phyloP scores from a whole-genome alignment of 2,113 vertebrate species.

The Tinamus guttatus region DNA sequence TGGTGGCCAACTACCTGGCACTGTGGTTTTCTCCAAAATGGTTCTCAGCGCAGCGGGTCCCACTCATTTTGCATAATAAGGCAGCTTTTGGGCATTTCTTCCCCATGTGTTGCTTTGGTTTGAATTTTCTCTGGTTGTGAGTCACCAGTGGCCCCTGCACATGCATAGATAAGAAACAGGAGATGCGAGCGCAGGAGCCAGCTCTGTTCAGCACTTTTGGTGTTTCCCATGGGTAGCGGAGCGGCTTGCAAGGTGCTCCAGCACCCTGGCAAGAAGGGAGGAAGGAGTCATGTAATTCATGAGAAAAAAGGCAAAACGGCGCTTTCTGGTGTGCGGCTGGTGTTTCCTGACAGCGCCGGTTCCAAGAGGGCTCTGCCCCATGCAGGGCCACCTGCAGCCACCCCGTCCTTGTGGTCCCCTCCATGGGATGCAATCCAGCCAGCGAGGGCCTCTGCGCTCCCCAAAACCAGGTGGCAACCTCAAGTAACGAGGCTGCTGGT shows the following conservation, averaged over 20 bases:
- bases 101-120: neutral
- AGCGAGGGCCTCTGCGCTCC: fast-evolving
- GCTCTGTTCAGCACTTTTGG: neutral
- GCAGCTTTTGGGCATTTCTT: neutral
- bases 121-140: neutral
- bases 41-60: neutral
- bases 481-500: fast-evolving
- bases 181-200: neutral
- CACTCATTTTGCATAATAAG: neutral
- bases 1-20: neutral
- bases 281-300: neutral
- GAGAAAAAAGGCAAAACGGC: neutral
- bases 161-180: neutral
- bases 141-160: neutral
- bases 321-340: fast-evolving
- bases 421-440: fast-evolving
- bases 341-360: neutral
- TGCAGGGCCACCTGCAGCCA: too few relatives aligned
- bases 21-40: neutral
- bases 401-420: neutral
- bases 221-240: neutral
- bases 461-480: neutral
- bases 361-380: too few relatives aligned
- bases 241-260: neutral
- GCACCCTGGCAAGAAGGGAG: neutral